Percentiles rank a stretch among this genome's conserved stretches.
Conservation (phyloP, 2,113 vertebrate genomes). For the Pogona vitticeps region DNA sequence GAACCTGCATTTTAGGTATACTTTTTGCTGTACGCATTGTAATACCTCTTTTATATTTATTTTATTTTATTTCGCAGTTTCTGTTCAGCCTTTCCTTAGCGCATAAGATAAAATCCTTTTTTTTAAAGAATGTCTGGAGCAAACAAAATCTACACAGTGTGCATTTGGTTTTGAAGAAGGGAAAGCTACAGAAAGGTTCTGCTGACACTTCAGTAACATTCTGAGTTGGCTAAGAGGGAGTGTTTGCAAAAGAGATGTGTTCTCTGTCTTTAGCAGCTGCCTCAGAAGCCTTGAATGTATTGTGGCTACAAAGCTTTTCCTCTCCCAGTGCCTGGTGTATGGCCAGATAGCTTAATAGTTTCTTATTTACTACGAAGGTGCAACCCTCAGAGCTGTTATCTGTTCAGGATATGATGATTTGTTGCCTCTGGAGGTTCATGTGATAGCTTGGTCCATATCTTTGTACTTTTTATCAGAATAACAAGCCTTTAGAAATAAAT, state of each 20-base stretch:
- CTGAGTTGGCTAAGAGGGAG: neutral
- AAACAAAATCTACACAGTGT: neutral
- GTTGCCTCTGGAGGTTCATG: neutral
- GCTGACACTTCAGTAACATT: neutral
- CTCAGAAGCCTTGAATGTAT: neutral
- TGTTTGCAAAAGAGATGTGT: neutral
- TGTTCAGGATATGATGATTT: neutral
- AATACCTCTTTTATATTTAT: too few relatives aligned
- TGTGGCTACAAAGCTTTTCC: neutral
- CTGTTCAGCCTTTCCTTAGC: neutral
- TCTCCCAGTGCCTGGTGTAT: neutral
- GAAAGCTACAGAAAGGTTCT: constrained; percentile 31
- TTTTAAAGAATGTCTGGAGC: constrained; percentile 25
- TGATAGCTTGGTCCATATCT: neutral
- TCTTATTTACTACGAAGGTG: neutral
- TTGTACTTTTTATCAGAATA: neutral
- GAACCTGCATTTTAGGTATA: neutral
- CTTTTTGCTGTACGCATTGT: too few relatives aligned
- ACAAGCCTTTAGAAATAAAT: neutral
- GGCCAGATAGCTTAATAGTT: neutral
- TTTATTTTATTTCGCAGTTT: neutral
- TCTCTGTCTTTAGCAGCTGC: neutral
- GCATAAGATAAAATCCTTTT: neutral
- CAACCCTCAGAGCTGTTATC: neutral
- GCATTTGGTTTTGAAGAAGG: neutral